Conservation (phyloP, 2,888 invertebrate species). For the Cephonodes hylas region DNA sequence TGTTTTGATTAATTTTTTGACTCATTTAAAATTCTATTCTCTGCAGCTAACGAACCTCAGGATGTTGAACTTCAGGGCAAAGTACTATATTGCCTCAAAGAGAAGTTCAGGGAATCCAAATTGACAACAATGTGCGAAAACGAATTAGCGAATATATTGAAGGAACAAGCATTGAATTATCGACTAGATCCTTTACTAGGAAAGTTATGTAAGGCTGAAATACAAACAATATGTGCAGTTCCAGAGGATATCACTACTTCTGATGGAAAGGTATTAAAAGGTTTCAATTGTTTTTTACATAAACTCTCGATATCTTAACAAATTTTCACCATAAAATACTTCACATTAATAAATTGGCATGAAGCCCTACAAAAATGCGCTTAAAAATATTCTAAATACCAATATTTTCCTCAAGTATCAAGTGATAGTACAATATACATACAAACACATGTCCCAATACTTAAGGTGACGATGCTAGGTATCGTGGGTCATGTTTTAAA, state of each 20-base stretch:
- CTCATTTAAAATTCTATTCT: conserved; percentile 10
- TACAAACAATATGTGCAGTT: conserved; percentile 83
- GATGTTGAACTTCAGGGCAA: conserved; percentile 91
- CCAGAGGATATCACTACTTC: conserved; percentile 69
- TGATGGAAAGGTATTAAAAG: conserved; percentile 65
- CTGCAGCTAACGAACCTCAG: conserved; percentile 71
- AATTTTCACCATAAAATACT: no score
- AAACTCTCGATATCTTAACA: no score
- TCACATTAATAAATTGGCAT: no score
- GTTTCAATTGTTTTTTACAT: background rate
- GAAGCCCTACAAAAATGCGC: no score
- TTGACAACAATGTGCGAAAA: conserved; percentile 89
- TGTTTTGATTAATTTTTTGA: background rate
- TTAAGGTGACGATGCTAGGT: no score
- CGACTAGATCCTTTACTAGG: conserved; percentile 93
- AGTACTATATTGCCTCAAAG: conserved; percentile 90
- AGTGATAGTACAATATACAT: no score
- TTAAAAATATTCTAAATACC: no score
- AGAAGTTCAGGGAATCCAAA: conserved; percentile 87
- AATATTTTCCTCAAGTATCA: no score
- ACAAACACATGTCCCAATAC: no score
- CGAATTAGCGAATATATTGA: conserved; percentile 90
- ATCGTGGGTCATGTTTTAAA: no score
- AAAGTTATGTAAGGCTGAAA: conserved; percentile 88
- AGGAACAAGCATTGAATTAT: conserved; percentile 94